Conservation (phyloP, 1,140 invertebrate genomes). For the Heliothis virescens region DNA sequence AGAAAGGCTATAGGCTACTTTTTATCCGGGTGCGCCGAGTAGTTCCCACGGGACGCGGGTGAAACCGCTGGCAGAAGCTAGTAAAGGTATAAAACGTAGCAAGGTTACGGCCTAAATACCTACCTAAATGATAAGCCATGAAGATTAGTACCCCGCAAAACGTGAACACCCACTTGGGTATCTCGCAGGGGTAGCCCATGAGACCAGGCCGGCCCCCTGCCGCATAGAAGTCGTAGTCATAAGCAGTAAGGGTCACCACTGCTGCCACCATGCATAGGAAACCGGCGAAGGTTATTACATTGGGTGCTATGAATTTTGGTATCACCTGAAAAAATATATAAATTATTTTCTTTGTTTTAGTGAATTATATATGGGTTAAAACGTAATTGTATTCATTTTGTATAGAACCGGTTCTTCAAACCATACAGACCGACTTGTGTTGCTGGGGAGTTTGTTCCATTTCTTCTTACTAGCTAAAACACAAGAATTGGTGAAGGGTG, state of each 20-base stretch:
- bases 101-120: background rate
- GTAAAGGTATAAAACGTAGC: no score
- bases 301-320: conserved; percentile 97
- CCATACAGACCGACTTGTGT: no score
- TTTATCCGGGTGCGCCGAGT: no score
- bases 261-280: conserved; percentile 96
- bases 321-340: conserved; percentile 90
- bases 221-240: conserved; percentile 95
- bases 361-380: no score
- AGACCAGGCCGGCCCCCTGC: conserved; percentile 88
- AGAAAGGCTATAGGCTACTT: no score
- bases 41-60: no score
- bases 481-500: no score
- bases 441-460: no score
- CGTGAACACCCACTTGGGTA: conserved; percentile 92
- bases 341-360: background rate
- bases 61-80: no score
- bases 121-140: conserved; percentile 95
- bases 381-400: background rate
- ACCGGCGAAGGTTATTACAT: conserved; percentile 97
- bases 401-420: no score
- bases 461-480: no score
- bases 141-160: conserved; percentile 96
- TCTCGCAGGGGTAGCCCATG: conserved; percentile 79
- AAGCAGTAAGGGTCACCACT: conserved; percentile 92